phyloP scores from a whole-genome alignment of 1,140 invertebrate species.

The Leptoteleia sp. region DNA sequence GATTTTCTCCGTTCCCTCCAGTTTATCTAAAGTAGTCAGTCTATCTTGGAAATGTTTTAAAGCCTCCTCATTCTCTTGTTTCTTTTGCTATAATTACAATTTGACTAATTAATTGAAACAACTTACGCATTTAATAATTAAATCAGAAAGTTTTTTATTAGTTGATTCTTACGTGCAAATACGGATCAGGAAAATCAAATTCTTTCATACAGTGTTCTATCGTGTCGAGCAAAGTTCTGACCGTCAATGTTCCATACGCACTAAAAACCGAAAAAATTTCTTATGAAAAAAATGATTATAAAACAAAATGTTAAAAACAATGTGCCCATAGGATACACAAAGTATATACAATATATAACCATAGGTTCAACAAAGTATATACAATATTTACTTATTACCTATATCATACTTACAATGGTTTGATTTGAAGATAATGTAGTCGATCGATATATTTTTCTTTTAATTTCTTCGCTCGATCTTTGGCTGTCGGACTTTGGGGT shows the following conservation, averaged over 20 bases:
- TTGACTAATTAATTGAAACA: too few relatives aligned
- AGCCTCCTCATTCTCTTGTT: constrained; percentile 86
- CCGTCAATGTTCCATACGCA: constrained; percentile 92
- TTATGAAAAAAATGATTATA: too few relatives aligned
- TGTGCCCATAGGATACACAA: too few relatives aligned
- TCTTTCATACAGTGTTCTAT: constrained; percentile 95
- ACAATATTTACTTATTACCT: too few relatives aligned
- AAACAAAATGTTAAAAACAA: too few relatives aligned
- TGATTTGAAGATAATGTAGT: constrained; percentile 88
- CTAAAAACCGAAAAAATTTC: too few relatives aligned
- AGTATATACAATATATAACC: too few relatives aligned
- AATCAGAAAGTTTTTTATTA: neutral
- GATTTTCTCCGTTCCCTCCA: constrained; percentile 82
- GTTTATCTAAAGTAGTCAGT: constrained; percentile 82
- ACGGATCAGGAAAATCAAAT: constrained; percentile 96
- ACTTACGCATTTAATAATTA: constrained; percentile 7
- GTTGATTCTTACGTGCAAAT: constrained; percentile 85
- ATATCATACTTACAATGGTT: constrained; percentile 90
- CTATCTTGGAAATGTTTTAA: constrained; percentile 81
- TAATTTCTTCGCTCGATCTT: constrained; percentile 90
- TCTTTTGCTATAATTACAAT: constrained; percentile 86
- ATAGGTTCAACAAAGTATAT: too few relatives aligned
- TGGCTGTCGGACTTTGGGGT: constrained; percentile 86
- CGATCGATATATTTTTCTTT: constrained; percentile 91
- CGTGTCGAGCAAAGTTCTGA: constrained; percentile 93